Evolutionary conservation across 2,888 invertebrate genomes (phyloP).

Genomic region (Ceramica pisi): DNA sequence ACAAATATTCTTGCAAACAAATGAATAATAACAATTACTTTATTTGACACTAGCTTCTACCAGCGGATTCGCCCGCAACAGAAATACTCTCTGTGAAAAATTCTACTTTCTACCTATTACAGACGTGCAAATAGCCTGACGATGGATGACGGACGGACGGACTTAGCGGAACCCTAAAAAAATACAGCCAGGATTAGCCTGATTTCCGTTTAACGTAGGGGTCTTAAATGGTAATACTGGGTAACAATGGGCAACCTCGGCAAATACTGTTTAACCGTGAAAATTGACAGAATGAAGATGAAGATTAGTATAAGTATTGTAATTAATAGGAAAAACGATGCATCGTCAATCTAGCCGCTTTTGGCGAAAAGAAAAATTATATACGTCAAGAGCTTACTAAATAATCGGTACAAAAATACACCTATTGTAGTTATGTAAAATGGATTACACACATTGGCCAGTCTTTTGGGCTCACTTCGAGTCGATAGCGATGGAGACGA

Average conservation of each 20-base stretch:
- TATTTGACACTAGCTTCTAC: no score
- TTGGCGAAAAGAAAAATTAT: not conserved
- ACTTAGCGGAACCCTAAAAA: no score
- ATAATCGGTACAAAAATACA: not conserved
- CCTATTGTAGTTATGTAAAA: not conserved
- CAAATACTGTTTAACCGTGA: not conserved
- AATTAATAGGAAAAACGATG: not conserved
- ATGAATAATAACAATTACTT: not conserved
- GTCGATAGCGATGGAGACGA: no score
- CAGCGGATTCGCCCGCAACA: no score
- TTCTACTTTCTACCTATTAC: no score
- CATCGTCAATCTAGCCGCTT: not conserved
- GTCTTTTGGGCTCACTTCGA: no score
- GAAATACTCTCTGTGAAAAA: no score
- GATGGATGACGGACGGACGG: no score
- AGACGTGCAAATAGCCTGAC: no score
- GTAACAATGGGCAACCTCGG: not conserved
- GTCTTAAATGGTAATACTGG: not conserved
- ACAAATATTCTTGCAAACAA: not conserved
- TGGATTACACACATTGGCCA: no score
- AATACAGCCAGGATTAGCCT: no score
- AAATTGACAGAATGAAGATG: not conserved
- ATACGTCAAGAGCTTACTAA: not conserved
- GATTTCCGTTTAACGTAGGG: no score
- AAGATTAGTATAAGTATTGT: not conserved